Conservation (phyloP, 2,888 invertebrate genomes). For the Eristalis pertinax region DNA sequence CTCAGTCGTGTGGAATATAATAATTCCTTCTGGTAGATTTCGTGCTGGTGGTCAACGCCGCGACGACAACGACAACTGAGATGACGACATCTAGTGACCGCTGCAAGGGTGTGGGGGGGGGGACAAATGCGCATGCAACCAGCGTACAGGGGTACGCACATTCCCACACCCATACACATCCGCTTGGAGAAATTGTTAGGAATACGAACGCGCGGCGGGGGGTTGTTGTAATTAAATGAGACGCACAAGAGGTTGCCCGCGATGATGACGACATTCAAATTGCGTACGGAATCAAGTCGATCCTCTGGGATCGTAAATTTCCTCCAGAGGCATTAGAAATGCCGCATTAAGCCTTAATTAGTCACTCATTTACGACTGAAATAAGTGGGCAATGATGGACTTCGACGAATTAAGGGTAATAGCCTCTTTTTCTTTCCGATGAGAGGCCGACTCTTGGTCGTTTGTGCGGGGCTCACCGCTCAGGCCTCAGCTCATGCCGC, state of each 20-base stretch:
- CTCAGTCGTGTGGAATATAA: constrained; percentile 47
- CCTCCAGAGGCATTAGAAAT: not conserved
- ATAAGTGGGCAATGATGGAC: constrained; percentile 6
- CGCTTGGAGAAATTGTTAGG: not conserved
- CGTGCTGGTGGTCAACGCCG: constrained; percentile 12
- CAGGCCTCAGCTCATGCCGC: not conserved
- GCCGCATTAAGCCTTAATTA: constrained; percentile 18
- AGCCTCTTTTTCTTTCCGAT: not conserved
- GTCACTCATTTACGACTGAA: constrained; percentile 1
- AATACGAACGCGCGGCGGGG: not conserved
- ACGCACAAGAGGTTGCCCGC: constrained; percentile 9
- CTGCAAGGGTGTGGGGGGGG: not conserved
- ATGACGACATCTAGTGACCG: constrained; percentile 10
- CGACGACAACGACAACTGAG: not conserved
- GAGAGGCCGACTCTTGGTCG: not conserved
- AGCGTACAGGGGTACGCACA: not conserved
- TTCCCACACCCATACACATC: not conserved
- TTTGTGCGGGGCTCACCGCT: not conserved
- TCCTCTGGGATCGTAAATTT: constrained; percentile 22
- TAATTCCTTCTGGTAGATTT: not conserved
- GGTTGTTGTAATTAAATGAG: constrained; percentile 25
- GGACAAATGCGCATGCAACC: constrained; percentile 20
- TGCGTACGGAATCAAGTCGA: not conserved
- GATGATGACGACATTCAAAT: constrained; percentile 3
- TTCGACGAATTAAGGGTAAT: not conserved